Base-by-base conservation (phyloP, 2,797 vertebrate genomes). In the Anniella stebbinsi region DNA sequence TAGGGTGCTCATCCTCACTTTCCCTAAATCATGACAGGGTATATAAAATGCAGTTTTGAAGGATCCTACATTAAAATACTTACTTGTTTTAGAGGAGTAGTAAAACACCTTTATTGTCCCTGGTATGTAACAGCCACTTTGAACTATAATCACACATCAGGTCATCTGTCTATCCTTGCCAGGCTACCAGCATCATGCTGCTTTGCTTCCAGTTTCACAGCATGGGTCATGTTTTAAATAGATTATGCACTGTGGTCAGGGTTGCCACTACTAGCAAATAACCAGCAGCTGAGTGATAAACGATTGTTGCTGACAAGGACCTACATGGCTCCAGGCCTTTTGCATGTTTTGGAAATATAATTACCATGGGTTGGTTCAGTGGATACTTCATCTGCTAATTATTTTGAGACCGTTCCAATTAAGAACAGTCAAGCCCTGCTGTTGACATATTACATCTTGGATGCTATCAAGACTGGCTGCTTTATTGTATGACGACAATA, bases 321-420 rank as follows among this genome's bases (percentile, higher is more conserved):
- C 93, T 94, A 91, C 12, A 84, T 84, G 92, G 84, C 94, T 92
- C 72, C 92, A 82, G 85, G 66, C 92, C 91, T 94, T 94, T 80
- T 89, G 86, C 83, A 84, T 89, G 82, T 89, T 80, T 95, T 87
- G 48, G 94, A 94, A 95, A 89, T 94, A 91, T 95, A 93, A 93
- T 96, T 92, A 93, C 85, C 81, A 69, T 54, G 51, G 77, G 66
- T 80, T 87, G 5, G 93, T 91, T 92, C 94, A 94, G 95, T 93
- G 90, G 93, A 94, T 83, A 77, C 88, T 92, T 95, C 93, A 92
- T 90, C 93, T 95, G 93, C 89, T 92, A 89, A 93, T 94, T 96
- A 95, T 95, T 95, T 95, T 95, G 95, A 95, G 94, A 92, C 86
- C 67, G 76, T 91, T 80, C 17, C 75, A 93, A 89, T 92, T 92